Evolutionary conservation across 2,113 vertebrate genomes (phyloP).

Genomic region (Oxygymnocypris stewartii): DNA sequence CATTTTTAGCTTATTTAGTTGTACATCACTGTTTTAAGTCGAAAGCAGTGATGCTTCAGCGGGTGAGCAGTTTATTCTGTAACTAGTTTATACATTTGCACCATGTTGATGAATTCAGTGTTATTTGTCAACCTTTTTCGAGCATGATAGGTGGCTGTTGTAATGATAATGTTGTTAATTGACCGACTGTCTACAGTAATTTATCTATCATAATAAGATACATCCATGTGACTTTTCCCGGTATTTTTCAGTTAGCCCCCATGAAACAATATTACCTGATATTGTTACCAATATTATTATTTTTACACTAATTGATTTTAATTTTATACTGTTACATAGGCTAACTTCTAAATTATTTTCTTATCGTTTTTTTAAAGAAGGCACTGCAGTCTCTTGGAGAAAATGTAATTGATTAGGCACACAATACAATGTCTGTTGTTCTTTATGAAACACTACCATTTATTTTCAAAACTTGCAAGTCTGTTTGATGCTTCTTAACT

Average conservation of each 20-base stretch:
- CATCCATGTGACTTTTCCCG: not conserved
- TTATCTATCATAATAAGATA: not conserved
- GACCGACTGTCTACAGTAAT: not conserved
- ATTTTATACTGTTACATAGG: not conserved
- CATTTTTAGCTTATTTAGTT: not conserved
- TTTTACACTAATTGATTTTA: not conserved
- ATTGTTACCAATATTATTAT: no score
- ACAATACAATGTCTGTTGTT: no score
- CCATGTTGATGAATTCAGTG: not conserved
- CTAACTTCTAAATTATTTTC: not conserved
- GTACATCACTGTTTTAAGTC: not conserved
- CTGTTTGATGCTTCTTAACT: not conserved
- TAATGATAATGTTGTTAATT: not conserved
- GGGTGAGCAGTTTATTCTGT: not conserved
- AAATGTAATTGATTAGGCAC: not conserved
- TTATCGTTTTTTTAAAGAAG: not conserved
- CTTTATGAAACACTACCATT: no score
- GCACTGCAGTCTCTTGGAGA: not conserved
- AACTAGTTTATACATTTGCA: not conserved
- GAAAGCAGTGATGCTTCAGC: not conserved
- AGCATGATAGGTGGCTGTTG: not conserved
- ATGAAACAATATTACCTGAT: not conserved
- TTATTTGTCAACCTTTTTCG: not conserved
- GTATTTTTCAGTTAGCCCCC: not conserved
- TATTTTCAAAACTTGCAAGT: not conserved